Base-by-base conservation (phyloP, 2,113 vertebrate genomes). In the Archilochus colubris region DNA sequence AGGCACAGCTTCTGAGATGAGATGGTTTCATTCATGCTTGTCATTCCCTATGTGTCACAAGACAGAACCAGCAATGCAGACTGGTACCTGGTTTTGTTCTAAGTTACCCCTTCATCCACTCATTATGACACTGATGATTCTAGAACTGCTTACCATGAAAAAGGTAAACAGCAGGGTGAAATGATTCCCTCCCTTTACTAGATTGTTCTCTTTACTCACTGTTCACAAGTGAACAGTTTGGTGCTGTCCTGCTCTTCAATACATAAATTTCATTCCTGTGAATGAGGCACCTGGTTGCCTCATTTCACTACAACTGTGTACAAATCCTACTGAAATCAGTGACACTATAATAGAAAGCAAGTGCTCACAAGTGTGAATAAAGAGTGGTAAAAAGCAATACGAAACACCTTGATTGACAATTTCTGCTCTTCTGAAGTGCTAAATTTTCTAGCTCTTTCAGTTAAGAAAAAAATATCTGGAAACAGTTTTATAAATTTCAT, bases 401-500 rank as follows among this genome's bases (percentile, higher is more conserved):
- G 44, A 69, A 80, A 10, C 27, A 36, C 90, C 55, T 61, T 80
- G 14, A 66, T 28, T 73, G 68, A 3, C 17, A 0, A 91, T 88
- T 79, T 82, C 18, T 67, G 43, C 15, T 61, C 40, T 70, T 86
- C 17, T 64, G 31, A 80, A 69, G 12, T 23, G 9, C 7, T 79
- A 20, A 3, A 13, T 57, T 92, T 59, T 28, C 61, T 61, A 78
- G 4, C 3, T 61, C 6, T 58, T 76, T 66, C 18, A 50, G 10
- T 33, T 79, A 51, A 59, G 54, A 86, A 95, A 94, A 86, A 95
- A 94, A 36, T 55, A 78, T 31, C 36, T 86, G 19, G 9, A 53
- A 89, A 69, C 4, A 36, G 8, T 7, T 33, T 69, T 77, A 36
- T 70, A 91, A 83, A 28, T 78, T 86, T 54, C 10, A 43, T 95